Base-by-base conservation (phyloP, 2,113 vertebrate genomes). In the Tachysurus fulvidraco region DNA sequence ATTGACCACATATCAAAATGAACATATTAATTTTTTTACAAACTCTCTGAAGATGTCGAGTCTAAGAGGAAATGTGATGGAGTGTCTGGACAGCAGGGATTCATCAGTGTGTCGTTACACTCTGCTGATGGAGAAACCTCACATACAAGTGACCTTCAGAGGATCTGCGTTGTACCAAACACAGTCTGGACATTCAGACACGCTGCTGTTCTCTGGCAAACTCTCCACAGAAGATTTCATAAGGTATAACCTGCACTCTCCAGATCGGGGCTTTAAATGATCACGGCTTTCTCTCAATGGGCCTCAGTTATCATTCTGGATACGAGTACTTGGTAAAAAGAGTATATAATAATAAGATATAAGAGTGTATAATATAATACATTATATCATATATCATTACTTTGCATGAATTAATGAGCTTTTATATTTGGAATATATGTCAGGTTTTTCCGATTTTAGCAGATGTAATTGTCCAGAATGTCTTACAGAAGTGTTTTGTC, bases 211-310 rank as follows among this genome's bases (percentile, higher is more conserved):
- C 93, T 96, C 96, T 50, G 23, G 96, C 83, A 92, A 92, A 74
- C 94, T 99, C 52, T 94, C 95, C 41, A 89, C 98, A 21, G 85
- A 93, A 82, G 96, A 96, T 93, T 99, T 99, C 88, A 96, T 99
- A 94, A 97, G 98, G 98, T 99, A 96, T 94, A 41, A 78, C 74
- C 21, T 46, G 14, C 46, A 64, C 17, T 2, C 10, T 0, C 19
- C 16, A 67, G 30, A 79, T 25, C 10, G 12, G 14, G 71, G 74
- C 25, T 44, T 30, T 21, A 76, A 13, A 50, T 50, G 0, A 14
- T 50, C n/a, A 19, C 0, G 4, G 9, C 50, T 2, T 57, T 36
- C 30, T 59, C n/a, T 28, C n/a, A 55, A 4, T 50, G 11, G 10
- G 3, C 71, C 41, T 50, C 41, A 5, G 23, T 30, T 46, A 50